A percentile compares a stretch with the other conserved stretches of the same genome.
Evolutionary conservation across 1,140 invertebrate species (phyloP).

Genomic region (Pantala flavescens): DNA sequence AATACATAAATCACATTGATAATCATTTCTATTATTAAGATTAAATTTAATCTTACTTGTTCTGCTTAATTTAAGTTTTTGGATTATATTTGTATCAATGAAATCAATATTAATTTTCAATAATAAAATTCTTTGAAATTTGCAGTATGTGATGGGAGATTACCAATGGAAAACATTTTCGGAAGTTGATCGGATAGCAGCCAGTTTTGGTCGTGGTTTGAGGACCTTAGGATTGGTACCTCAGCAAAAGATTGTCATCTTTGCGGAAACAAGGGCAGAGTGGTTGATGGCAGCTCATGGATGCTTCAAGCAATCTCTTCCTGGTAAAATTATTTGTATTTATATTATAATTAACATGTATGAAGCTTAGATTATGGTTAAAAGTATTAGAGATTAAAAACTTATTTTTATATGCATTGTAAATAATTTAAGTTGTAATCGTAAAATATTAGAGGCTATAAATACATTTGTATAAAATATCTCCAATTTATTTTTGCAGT

Average conservation of each 20-base stretch:
- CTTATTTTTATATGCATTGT: no score
- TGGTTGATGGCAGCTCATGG: slow-evolving; percentile 94
- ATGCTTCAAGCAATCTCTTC: slow-evolving; percentile 85
- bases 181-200: slow-evolving; percentile 64
- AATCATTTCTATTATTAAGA: no score
- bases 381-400: background rate
- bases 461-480: no score
- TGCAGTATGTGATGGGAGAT: slow-evolving; percentile 78
- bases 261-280: slow-evolving; percentile 92
- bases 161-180: slow-evolving; percentile 84
- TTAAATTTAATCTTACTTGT: no score
- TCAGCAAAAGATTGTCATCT: slow-evolving; percentile 74
- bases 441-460: no score
- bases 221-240: slow-evolving; percentile 48
- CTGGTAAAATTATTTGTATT: slow-evolving; percentile 40
- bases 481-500: slow-evolving; percentile 42
- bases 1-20: no score
- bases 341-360: slow-evolving; percentile 14
- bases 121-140: slow-evolving; percentile 17
- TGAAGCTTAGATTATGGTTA: slow-evolving; percentile 14
- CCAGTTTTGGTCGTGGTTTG: slow-evolving; percentile 69
- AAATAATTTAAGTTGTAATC: no score
- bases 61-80: no score
- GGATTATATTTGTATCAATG: no score
- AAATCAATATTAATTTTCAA: no score